Conservation (phyloP, 2,797 vertebrate genomes). For the Macroramphosus scolopax region DNA sequence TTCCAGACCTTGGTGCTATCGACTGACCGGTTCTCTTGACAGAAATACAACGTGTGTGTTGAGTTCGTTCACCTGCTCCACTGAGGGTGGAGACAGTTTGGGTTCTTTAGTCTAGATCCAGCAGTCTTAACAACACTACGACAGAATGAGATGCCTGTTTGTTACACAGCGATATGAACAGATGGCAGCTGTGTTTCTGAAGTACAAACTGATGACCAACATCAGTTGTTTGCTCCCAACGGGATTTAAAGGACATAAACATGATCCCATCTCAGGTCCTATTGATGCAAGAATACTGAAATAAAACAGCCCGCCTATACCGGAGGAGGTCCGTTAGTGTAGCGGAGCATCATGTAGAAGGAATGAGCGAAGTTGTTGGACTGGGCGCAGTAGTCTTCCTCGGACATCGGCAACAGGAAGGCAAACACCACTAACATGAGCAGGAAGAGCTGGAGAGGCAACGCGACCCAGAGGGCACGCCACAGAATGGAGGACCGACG, state of each 20-base stretch:
- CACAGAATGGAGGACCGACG: constrained; percentile 74
- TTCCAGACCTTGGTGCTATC: constrained; percentile 66
- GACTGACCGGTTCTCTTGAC: constrained; percentile 28
- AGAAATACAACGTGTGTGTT: constrained; percentile 43
- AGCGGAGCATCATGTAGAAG: constrained; percentile 93
- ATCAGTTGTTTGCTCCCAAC: constrained; percentile 37
- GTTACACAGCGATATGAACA: constrained; percentile 47
- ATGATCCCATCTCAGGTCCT: constrained; percentile 13
- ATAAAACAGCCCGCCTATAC: constrained; percentile 72
- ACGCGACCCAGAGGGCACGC: constrained; percentile 87
- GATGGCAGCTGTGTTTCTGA: constrained; percentile 31
- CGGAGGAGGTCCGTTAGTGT: constrained; percentile 92
- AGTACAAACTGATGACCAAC: constrained; percentile 45
- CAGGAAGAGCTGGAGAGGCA: constrained; percentile 90
- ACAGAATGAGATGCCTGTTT: constrained; percentile 45
- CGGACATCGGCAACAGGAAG: constrained; percentile 87
- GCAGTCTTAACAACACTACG: constrained; percentile 24
- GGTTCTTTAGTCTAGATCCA: constrained; percentile 12
- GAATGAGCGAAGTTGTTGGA: constrained; percentile 94
- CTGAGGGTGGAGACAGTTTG: too few relatives aligned
- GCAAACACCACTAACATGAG: constrained; percentile 84
- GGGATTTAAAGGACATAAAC: constrained; percentile 15
- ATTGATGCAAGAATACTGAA: constrained; percentile 22
- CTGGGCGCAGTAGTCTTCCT: constrained; percentile 89
- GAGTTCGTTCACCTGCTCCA: too few relatives aligned